These are phyloP conservation scores for Ischnura elegans DNA, from an alignment of 2,888 invertebrate species.

Conservation along the genomic window DNA sequence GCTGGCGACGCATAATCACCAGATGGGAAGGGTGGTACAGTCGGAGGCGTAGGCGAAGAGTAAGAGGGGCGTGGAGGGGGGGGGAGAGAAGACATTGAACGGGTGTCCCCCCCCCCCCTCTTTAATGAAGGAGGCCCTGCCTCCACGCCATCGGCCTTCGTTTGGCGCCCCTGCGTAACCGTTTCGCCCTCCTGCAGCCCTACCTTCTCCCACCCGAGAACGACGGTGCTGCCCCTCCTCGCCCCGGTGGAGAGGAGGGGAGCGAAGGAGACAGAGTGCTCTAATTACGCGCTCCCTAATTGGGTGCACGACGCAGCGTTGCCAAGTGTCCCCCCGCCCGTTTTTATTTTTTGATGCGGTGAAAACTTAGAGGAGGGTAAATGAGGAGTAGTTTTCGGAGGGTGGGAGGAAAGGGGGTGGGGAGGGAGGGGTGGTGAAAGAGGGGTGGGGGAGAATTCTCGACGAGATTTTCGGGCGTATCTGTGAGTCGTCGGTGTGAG, in stretches of 20 bases:
- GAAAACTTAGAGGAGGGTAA: constrained; percentile 54
- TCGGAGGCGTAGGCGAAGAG: too few relatives aligned
- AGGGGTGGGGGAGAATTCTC: neutral
- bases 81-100: neutral
- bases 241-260: neutral
- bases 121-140: constrained; percentile 1
- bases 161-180: neutral
- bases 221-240: neutral
- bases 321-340: constrained; percentile 40
- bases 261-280: constrained; percentile 62
- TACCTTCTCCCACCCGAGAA: neutral
- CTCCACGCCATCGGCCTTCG: constrained; percentile 31
- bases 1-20: constrained; percentile 21
- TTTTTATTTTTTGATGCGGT: constrained; percentile 60
- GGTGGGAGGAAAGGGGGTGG: neutral
- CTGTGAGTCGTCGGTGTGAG: neutral
- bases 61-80: neutral
- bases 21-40: neutral
- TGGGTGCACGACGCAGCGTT: constrained; percentile 65
- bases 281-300: constrained; percentile 66
- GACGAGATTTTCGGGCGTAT: constrained; percentile 28
- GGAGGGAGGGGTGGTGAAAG: neutral
- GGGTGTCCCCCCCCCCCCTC: neutral
- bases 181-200: too few relatives aligned
- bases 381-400: neutral